Conservation (phyloP, 2,113 vertebrate species). For the Brachyistius frenatus region DNA sequence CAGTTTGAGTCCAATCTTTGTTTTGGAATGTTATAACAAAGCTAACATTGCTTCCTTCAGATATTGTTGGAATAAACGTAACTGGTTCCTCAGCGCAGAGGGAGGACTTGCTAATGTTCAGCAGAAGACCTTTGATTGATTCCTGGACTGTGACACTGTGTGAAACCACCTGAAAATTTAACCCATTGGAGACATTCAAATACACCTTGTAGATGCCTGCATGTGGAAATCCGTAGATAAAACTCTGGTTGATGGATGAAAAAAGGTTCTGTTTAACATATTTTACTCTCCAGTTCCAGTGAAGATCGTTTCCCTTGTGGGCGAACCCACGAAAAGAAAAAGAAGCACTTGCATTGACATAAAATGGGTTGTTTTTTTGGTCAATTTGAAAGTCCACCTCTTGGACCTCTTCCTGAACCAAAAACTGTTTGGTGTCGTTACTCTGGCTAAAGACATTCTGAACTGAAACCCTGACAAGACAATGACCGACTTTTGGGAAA, state of each 20-base stretch:
- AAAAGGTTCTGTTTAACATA: not conserved
- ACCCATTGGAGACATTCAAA: constrained; percentile 82
- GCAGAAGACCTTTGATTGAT: constrained; percentile 69
- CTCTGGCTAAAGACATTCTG: constrained; percentile 76
- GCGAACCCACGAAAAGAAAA: constrained; percentile 63
- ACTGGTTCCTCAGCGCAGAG: constrained; percentile 72
- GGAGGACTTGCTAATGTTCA: constrained; percentile 61
- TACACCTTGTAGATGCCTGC: constrained; percentile 73
- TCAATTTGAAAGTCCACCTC: constrained; percentile 73
- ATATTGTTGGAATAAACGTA: constrained; percentile 66
- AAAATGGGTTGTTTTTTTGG: constrained; percentile 63
- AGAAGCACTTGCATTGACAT: constrained; percentile 48
- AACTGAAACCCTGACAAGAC: constrained; percentile 73
- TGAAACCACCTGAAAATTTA: constrained; percentile 79
- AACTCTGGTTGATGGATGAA: constrained; percentile 42
- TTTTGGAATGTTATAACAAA: constrained; percentile 73
- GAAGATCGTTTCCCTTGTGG: constrained; percentile 70
- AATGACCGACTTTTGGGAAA: constrained; percentile 68
- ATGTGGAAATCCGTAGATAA: constrained; percentile 67
- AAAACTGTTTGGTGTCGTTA: constrained; percentile 70
- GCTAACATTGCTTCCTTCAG: constrained; percentile 77
- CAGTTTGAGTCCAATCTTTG: constrained; percentile 43
- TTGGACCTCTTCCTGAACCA: constrained; percentile 78
- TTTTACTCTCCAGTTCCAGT: constrained; percentile 80
- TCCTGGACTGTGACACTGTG: constrained; percentile 77